Conservation (phyloP, 1,140 invertebrate species). For the Reticulitermes speratus region DNA sequence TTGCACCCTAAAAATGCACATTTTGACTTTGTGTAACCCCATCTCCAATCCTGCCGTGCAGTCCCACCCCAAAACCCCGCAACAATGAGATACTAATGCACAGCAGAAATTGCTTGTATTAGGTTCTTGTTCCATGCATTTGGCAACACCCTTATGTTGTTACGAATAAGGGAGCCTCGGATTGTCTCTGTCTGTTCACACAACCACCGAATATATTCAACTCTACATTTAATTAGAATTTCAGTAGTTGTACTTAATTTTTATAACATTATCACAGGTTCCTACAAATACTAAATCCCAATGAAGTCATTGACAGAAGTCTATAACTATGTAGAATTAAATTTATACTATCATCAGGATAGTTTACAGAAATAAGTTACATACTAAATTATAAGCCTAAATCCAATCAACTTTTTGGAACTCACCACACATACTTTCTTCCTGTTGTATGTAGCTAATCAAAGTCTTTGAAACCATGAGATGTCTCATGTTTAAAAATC, state of each 20-base stretch:
- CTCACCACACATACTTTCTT: no score
- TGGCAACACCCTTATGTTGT: no score
- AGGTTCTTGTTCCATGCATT: no score
- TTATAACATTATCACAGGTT: slow-evolving; percentile 30
- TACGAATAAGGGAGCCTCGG: no score
- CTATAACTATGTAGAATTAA: background rate
- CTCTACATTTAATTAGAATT: background rate
- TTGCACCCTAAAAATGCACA: background rate
- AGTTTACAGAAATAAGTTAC: no score
- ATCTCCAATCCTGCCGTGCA: no score
- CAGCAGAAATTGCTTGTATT: background rate
- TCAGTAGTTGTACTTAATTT: slow-evolving; percentile 23
- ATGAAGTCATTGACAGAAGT: background rate
- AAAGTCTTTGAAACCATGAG: no score
- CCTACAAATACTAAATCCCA: slow-evolving; percentile 22
- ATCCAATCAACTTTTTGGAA: no score
- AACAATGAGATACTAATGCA: background rate
- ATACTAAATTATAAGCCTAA: no score
- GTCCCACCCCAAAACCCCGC: background rate
- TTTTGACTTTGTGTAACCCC: background rate
- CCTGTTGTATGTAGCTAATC: no score
- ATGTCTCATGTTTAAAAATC: no score
- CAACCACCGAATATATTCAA: background rate
- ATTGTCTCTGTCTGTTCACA: background rate
- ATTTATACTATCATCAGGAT: no score